A percentile compares a stretch with the other conserved stretches of the same genome.
phyloP scores from a whole-genome alignment of 2,797 vertebrate genomes.

The Sebastes umbrosus region DNA sequence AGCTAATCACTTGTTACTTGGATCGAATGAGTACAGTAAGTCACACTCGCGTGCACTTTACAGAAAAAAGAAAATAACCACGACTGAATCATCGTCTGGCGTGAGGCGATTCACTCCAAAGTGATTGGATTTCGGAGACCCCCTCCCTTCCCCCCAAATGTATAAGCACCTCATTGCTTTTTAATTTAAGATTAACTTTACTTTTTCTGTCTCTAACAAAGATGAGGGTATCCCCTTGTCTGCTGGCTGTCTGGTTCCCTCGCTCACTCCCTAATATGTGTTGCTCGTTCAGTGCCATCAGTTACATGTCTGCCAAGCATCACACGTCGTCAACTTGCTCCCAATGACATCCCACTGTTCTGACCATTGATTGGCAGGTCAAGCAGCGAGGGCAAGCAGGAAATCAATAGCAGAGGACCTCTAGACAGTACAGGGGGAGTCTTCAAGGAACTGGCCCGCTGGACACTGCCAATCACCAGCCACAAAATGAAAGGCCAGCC shows the following conservation, averaged over 20 bases:
- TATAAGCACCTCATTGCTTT: slow-evolving; percentile 75
- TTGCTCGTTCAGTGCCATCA: slow-evolving; percentile 80
- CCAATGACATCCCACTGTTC: slow-evolving; percentile 91
- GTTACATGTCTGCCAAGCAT: slow-evolving; percentile 81
- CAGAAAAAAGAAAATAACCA: slow-evolving; percentile 73
- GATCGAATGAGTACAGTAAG: slow-evolving; percentile 73
- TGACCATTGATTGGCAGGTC: slow-evolving; percentile 89
- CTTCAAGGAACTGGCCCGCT: slow-evolving; percentile 88
- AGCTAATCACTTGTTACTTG: slow-evolving; percentile 82
- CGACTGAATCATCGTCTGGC: slow-evolving; percentile 62
- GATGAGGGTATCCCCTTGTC: slow-evolving; percentile 42
- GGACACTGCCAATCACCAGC: slow-evolving; percentile 86
- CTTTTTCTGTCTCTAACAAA: slow-evolving; percentile 55
- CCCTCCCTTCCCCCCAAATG: slow-evolving; percentile 18
- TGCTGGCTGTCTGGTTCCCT: slow-evolving; percentile 40
- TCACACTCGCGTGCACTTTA: slow-evolving; percentile 72
- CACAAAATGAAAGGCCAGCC: slow-evolving; percentile 91
- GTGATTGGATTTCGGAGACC: slow-evolving; percentile 73
- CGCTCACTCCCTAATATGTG: slow-evolving; percentile 69
- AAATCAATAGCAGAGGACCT: slow-evolving; percentile 92
- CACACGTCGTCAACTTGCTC: slow-evolving; percentile 84
- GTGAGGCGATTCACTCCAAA: slow-evolving; percentile 68
- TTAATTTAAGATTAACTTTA: slow-evolving; percentile 81
- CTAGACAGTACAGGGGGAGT: slow-evolving; percentile 84
- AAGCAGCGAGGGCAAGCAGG: slow-evolving; percentile 87